These are phyloP conservation scores for Clarias batrachus DNA, from an alignment of 2,113 vertebrate species.

Conservation along the genomic window DNA sequence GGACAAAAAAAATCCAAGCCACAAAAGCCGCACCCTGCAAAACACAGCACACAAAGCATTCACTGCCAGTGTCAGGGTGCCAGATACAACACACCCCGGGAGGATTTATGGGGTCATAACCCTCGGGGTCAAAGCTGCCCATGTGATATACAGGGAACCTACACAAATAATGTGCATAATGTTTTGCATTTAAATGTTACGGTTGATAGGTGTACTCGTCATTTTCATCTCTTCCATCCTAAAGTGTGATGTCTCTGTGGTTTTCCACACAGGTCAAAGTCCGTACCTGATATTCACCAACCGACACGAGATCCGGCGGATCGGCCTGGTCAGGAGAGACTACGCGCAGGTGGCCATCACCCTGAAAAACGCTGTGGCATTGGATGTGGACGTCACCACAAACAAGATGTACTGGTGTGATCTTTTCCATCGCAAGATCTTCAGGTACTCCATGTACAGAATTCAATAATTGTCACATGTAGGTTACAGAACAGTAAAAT, in stretches of 20 bases:
- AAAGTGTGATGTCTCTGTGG: not conserved
- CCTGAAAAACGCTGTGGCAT: conserved; percentile 91
- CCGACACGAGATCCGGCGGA: conserved; percentile 90
- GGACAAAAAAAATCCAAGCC: too few relatives aligned
- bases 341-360: conserved; percentile 89
- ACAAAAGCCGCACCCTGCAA: too few relatives aligned
- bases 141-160: too few relatives aligned
- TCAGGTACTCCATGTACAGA: conserved; percentile 75
- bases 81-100: too few relatives aligned
- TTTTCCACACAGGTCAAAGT: conserved; percentile 77
- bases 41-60: too few relatives aligned
- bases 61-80: too few relatives aligned
- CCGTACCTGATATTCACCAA: conserved; percentile 95
- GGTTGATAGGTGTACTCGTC: not conserved
- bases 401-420: conserved; percentile 98
- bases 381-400: conserved; percentile 91
- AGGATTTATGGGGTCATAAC: too few relatives aligned
- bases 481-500: too few relatives aligned
- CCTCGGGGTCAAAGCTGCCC: too few relatives aligned
- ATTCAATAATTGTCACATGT: not conserved
- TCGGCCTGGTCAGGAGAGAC: conserved; percentile 89
- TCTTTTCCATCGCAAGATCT: conserved; percentile 93
- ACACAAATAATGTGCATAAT: too few relatives aligned
- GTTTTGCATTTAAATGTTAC: too few relatives aligned
- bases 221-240: not conserved